Percentiles rank a stretch among this genome's conserved stretches.
Conservation (phyloP, 2,888 invertebrate species). For the Noctua pronuba region DNA sequence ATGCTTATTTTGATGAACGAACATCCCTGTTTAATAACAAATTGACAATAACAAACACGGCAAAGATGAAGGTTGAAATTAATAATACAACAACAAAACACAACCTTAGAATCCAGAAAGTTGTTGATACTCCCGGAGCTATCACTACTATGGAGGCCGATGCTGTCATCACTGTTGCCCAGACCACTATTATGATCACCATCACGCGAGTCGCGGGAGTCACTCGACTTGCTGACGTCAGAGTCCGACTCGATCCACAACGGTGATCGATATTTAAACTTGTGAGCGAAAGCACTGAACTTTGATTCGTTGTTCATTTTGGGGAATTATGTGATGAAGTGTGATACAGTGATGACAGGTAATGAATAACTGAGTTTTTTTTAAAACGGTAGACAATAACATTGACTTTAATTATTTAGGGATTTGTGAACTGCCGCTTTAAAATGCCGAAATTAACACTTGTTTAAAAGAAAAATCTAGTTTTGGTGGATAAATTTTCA, state of each 20-base stretch:
- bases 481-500: neutral
- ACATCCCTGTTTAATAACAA: neutral
- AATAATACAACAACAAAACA: constrained; percentile 4
- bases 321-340: neutral
- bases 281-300: constrained; percentile 84
- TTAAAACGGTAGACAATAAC: neutral
- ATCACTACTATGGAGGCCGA: constrained; percentile 76
- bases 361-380: neutral
- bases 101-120: constrained; percentile 86
- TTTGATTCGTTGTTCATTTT: constrained; percentile 76
- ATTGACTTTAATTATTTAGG: neutral
- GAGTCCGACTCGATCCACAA: constrained; percentile 89
- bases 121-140: constrained; percentile 88
- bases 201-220: constrained; percentile 54
- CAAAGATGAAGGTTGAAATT: too few relatives aligned
- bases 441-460: neutral
- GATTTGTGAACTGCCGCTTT: neutral
- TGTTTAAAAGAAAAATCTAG: neutral
- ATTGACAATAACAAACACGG: too few relatives aligned
- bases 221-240: constrained; percentile 77
- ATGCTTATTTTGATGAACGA: neutral
- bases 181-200: constrained; percentile 49
- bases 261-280: constrained; percentile 88
- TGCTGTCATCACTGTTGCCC: constrained; percentile 81
- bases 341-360: constrained; percentile 10